Base-by-base conservation (phyloP, 2,888 invertebrate species). In the Parnassius orleans region DNA sequence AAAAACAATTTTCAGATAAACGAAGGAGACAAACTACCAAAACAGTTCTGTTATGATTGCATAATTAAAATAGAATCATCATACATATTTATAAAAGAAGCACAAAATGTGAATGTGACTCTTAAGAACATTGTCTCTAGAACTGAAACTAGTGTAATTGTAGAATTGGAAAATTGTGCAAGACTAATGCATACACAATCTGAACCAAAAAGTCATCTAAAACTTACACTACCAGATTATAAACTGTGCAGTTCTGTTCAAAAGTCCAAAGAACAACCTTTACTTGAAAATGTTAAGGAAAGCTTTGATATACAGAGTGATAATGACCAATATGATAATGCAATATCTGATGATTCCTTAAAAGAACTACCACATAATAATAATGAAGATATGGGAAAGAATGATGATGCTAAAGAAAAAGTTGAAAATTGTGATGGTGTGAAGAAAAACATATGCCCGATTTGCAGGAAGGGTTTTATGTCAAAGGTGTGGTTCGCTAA, bases 1-100 rank as follows among this genome's bases (percentile, higher is more conserved):
- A n/a, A 3, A 11, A 12, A 10, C 12, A 11, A 46, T 12, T 47
- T 47, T 47, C 72, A 90, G 89, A 73, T 87, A 47, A 66, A 76
- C 65, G 79, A 85, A 24, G 81, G 84, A 51, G 92, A 92, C 59
- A 78, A 78, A 43, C 74, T 93, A n/a, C 92, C 93, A 2, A 89
- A 85, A 61, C 88, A 89, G 46, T 86, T 93, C 60, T 93, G 93
- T 68, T 87, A 85, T 53, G 81, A 89, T 61, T 93, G 93, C 61
- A 75, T 84, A 44, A 83, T 84, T 2, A 88, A 88, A 75, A 86
- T 93, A 69, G 88, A 93, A 69, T 87, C 86, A 2, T 86, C 88
- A 51, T 92, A 86, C 70, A 84, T 81, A 51, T 93, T 90, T 71
- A 86, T 93, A 51, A 87, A 82, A 0, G 86, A 86, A 67, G 86